These are phyloP conservation scores for Sus cebifrons DNA, from an alignment of 2,797 vertebrate genomes.

Conservation along the genomic window DNA sequence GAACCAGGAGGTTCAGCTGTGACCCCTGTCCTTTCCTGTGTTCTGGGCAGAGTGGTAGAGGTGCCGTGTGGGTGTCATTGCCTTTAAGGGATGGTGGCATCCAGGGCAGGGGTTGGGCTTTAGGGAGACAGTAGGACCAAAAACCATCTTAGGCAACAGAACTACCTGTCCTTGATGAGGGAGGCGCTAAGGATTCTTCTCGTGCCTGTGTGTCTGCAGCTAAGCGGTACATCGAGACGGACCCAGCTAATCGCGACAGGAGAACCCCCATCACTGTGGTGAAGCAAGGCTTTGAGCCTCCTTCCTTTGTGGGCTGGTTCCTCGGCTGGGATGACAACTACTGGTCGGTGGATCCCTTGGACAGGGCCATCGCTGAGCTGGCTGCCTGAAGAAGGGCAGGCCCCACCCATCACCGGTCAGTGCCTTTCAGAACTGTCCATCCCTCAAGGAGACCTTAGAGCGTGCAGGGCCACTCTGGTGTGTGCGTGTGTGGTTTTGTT, in stretches of 20 bases:
- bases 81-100: neutral
- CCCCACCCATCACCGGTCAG: conserved; percentile 71
- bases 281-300: conserved; percentile 96
- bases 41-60: neutral
- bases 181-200: neutral
- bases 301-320: conserved; percentile 99
- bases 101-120: neutral
- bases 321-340: conserved; percentile 97
- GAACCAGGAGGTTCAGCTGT: neutral
- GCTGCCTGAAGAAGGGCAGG: conserved; percentile 89
- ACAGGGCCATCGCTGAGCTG: conserved; percentile 96
- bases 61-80: rapidly evolving
- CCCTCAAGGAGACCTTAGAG: conserved; percentile 68
- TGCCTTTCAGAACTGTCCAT: conserved; percentile 83
- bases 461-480: neutral
- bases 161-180: neutral
- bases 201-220: conserved; percentile 89
- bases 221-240: conserved; percentile 95
- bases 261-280: conserved; percentile 95
- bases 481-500: neutral
- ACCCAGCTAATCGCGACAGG: conserved; percentile 95
- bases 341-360: conserved; percentile 96
- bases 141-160: neutral
- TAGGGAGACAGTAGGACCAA: neutral
- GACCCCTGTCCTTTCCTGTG: neutral